Conservation (phyloP, 2,113 vertebrate species). For the Periophthalmodon schlosseri region DNA sequence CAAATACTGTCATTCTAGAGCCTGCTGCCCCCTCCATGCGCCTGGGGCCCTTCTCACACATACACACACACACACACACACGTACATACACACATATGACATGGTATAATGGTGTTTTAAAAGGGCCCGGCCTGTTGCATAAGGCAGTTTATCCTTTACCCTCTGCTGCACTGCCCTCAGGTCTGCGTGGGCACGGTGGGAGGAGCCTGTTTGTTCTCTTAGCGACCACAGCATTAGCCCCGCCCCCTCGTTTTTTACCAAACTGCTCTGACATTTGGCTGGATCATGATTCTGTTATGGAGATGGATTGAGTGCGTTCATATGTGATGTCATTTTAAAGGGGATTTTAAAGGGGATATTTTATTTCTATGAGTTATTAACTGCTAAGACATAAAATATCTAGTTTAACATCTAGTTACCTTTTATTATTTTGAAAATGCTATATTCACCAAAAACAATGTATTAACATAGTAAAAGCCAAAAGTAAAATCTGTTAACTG, state of each 20-base stretch:
- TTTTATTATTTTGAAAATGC: too few relatives aligned
- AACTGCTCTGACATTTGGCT: background rate
- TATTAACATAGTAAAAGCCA: too few relatives aligned
- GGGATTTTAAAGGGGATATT: too few relatives aligned
- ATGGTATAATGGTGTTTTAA: constrained; percentile 22
- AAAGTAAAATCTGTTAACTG: too few relatives aligned
- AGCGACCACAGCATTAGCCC: constrained; percentile 61
- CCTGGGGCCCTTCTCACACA: constrained; percentile 27
- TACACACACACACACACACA: constrained; percentile 38
- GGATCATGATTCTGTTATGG: background rate
- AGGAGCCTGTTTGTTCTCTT: constrained; percentile 65
- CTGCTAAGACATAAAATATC: too few relatives aligned
- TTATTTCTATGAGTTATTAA: too few relatives aligned
- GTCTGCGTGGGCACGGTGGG: constrained; percentile 36
- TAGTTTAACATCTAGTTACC: too few relatives aligned
- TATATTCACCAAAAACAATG: too few relatives aligned
- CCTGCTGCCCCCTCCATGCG: too few relatives aligned
- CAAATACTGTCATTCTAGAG: too few relatives aligned
- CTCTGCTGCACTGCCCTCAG: constrained; percentile 39
- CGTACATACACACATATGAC: constrained; percentile 32
- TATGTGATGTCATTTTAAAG: too few relatives aligned
- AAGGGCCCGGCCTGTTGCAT: constrained; percentile 43
- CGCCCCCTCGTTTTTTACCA: constrained; percentile 35
- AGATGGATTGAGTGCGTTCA: too few relatives aligned
- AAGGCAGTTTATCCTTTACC: constrained; percentile 62